Evolutionary conservation across 1,140 invertebrate genomes (phyloP), one percentile per base, ranked within the genome.

Genomic region (Zaprionus ghesquierei): DNA sequence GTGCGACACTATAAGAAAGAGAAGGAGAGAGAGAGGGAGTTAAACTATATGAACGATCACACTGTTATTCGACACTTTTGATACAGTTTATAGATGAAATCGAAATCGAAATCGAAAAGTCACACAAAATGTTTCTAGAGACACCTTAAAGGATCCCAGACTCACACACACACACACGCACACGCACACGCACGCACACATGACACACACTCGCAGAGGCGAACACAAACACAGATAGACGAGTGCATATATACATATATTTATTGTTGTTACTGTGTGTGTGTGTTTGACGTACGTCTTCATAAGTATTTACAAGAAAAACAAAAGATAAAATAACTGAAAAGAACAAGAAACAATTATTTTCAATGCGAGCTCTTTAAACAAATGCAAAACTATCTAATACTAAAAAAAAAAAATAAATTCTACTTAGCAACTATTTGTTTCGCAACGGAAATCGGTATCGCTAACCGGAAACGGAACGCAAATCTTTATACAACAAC

Each of bases 181-280:
- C 20, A 61, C 18, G 15, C 10, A 60, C 6, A 20, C 8, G 55
- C 29, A 31, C 25, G 29, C 41, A 3, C 41, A 20, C 9, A 44
- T 3, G 10, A n/a, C 29, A 22, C 44, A 60, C 10, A 22, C 13
- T 23, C 27, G n/a, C n/a, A n/a, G 1, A 51, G 49, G 49, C 49
- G 33, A 41, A 27, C 25, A 49, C 53, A 59, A 51, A 77, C 63
- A 74, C 51, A 69, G 33, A 29, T 31, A 69, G 62, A 69, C 20
- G 9, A 50, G 29, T 74, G 73, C 64, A 75, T 65, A 74, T 75
- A 70, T 69, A 65, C 69, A 73, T 71, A 81, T 69, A 77, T 77
- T 77, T 64, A 86, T 62, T 86, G 70, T 85, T 85, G 81, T 85
- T 87, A 75, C 71, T 81, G 77, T 79, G 81, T 85, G 81, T 85